Percentiles rank a stretch among this genome's conserved stretches.
Conservation (phyloP, 2,797 vertebrate genomes). For the Paratrypauchen microcephalus region DNA sequence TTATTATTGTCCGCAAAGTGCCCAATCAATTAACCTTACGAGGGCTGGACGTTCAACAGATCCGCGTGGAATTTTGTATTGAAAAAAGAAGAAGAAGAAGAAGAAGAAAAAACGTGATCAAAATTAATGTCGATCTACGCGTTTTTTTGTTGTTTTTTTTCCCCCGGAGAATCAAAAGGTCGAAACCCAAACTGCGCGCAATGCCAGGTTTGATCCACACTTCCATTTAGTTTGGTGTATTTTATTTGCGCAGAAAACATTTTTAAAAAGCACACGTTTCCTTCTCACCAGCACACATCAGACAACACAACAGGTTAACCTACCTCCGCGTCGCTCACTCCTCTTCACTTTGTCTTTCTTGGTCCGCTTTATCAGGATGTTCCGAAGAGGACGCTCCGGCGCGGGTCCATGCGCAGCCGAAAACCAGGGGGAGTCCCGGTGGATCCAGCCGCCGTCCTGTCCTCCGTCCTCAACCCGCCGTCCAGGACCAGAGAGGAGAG, state of each 20-base stretch:
- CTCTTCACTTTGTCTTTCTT: not conserved
- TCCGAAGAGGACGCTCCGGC: slow-evolving; percentile 24
- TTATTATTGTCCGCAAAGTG: slow-evolving; percentile 15
- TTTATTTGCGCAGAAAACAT: not conserved
- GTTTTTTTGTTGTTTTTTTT: not conserved
- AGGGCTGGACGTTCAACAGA: not conserved
- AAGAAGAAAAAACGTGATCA: not conserved
- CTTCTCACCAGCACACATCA: slow-evolving; percentile 17
- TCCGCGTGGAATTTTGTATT: not conserved
- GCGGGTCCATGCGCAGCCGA: slow-evolving; percentile 50
- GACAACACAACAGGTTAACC: slow-evolving; percentile 69
- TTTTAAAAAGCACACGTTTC: not conserved
- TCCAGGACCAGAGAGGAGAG: slow-evolving; percentile 33
- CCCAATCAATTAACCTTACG: slow-evolving; percentile 19
- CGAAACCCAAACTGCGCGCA: slow-evolving; percentile 5
- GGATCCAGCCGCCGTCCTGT: slow-evolving; percentile 32
- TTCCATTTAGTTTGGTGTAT: not conserved
- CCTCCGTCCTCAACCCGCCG: slow-evolving; percentile 44
- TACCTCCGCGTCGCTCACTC: slow-evolving; percentile 36
- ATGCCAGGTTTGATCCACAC: not conserved
- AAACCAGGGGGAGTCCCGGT: slow-evolving; percentile 36
- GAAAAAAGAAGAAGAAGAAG: not conserved
- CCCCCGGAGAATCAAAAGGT: not conserved
- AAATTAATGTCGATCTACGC: not conserved
- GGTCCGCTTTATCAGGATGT: slow-evolving; percentile 12